Conservation (phyloP, 2,113 vertebrate genomes). For the Protobothrops flavoviridis region DNA sequence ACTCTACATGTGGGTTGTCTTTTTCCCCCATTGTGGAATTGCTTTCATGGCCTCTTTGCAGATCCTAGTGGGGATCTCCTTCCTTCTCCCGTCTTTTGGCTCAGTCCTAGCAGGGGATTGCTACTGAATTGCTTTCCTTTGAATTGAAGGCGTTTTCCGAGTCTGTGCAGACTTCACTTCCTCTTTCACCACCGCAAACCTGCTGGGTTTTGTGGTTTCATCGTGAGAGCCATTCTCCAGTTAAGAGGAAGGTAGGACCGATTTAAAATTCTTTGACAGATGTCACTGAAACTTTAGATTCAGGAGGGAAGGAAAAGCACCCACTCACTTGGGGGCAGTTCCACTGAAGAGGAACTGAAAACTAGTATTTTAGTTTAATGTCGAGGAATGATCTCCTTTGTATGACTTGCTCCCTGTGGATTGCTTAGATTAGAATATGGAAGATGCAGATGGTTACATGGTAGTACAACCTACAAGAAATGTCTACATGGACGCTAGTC, state of each 20-base stretch:
- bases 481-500: rapidly evolving
- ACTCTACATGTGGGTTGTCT: neutral
- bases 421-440: neutral
- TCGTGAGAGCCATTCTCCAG: neutral
- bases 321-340: neutral
- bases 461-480: neutral
- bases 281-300: neutral
- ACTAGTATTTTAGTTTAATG: neutral
- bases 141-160: neutral
- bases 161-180: neutral
- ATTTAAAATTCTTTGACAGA: neutral
- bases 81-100: neutral
- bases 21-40: neutral
- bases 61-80: neutral
- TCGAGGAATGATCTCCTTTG: neutral
- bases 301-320: neutral
- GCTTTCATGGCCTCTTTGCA: neutral
- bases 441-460: constrained; percentile 17
- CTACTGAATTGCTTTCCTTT: neutral
- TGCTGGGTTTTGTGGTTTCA: neutral
- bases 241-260: neutral
- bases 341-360: neutral
- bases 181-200: neutral
- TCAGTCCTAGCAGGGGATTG: neutral
- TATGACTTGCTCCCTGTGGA: neutral